Evolutionary conservation across 2,797 vertebrate species (phyloP).

Genomic region (Platalea minor): DNA sequence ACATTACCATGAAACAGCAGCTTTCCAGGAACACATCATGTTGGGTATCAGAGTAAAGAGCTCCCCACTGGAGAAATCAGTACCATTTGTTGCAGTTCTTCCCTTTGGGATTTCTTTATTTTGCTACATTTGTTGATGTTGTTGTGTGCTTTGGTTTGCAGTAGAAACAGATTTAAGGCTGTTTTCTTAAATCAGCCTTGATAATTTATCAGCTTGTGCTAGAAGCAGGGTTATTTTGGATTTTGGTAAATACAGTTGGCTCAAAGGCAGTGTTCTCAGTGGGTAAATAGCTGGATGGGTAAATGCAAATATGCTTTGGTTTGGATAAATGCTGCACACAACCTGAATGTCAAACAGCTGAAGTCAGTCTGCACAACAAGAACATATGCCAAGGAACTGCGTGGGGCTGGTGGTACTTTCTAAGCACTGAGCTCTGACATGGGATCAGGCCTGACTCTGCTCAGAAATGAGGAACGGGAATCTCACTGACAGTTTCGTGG

Average conservation of each 20-base stretch:
- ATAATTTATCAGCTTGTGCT: background rate
- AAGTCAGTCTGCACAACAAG: background rate
- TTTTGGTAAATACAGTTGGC: background rate
- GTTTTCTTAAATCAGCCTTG: background rate
- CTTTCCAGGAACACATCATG: background rate
- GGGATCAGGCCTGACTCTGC: background rate
- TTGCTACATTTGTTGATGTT: background rate
- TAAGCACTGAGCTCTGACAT: background rate
- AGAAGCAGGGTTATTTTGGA: background rate
- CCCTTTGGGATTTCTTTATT: background rate
- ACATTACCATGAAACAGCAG: background rate
- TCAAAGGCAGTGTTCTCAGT: background rate
- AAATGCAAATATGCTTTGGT: background rate
- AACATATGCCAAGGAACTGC: background rate
- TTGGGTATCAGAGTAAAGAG: background rate
- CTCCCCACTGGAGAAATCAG: background rate
- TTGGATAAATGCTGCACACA: background rate
- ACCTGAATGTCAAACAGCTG: background rate
- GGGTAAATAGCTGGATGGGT: background rate
- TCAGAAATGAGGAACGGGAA: background rate
- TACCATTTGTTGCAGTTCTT: background rate
- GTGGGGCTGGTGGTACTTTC: background rate
- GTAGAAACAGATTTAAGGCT: background rate
- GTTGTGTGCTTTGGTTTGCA: background rate
- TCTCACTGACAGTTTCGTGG: background rate